Base-by-base conservation (phyloP, 2,797 vertebrate species). In the Anas capensis region DNA sequence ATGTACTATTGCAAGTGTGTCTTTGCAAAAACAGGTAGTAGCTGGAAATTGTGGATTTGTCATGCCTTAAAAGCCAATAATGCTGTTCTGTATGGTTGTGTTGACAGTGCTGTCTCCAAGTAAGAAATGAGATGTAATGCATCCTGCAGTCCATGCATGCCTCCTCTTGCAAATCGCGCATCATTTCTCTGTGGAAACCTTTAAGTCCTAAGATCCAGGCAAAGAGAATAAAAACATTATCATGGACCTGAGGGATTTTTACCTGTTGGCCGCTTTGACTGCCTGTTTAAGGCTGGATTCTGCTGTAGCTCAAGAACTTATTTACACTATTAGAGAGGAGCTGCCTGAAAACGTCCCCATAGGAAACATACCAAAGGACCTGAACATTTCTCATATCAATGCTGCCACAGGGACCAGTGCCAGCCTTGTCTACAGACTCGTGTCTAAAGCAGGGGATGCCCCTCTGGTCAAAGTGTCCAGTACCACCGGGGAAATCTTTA, bases 201-300 rank as follows among this genome's bases (percentile, higher is more conserved):
- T 97, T 98, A 98, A 98, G 96, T 97, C 97, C 97, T 98, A 98
- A 98, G 98, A 98, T 97, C 98, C 79, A 88, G 97, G 98, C 98
- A 98, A 98, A 97, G 96, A 98, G 97, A 98, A 97, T 97, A 98
- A 98, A 98, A 98, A 96, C 97, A 97, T 98, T 98, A 98, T 98
- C 98, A 99, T 99, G 99, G 99, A 99, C 99, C 98, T 99, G 98
- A 99, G 99, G 98, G 99, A 99, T 98, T 99, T 99, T 99, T 99
- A 99, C 99, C 98, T 99, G 98, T 98, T 99, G 98, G 98, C 99
- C 23, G 98, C 99, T 97, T 98, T 99, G 95, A 98, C 99, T 94
- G 99, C 99, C 98, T 99, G 99, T 98, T 98, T 99, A 97, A 99
- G 99, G 98, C 98, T 99, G 95, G 99, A 99, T 98, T 99, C 99